Percentiles rank a stretch among this genome's conserved stretches.
Conservation (phyloP, 1,140 invertebrate species). For the Apis laboriosa region DNA sequence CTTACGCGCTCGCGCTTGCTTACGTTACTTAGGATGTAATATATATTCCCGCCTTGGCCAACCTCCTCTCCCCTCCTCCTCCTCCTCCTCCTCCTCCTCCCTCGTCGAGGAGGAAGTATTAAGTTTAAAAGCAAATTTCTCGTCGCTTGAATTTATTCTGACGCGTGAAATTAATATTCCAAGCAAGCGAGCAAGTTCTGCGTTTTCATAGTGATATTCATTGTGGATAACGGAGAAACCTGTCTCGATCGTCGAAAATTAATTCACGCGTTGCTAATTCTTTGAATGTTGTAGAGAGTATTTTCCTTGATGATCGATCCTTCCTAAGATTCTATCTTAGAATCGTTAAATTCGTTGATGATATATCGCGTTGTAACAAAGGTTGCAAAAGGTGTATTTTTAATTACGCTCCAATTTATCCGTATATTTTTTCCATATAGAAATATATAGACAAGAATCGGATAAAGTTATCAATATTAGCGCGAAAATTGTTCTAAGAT, state of each 20-base stretch:
- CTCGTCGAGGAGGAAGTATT: constrained; percentile 52
- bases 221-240: neutral
- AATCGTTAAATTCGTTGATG: too few species aligned
- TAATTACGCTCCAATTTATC: neutral
- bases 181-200: neutral
- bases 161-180: constrained; percentile 35
- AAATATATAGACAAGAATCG: too few species aligned
- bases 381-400: too few species aligned
- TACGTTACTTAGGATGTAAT: constrained; percentile 56
- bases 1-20: constrained; percentile 53
- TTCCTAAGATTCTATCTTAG: too few species aligned
- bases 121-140: constrained; percentile 53
- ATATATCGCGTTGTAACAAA: too few species aligned
- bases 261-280: neutral
- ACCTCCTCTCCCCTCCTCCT: neutral
- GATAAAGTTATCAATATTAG: too few species aligned
- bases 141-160: constrained; percentile 31
- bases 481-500: too few species aligned
- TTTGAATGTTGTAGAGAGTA: neutral
- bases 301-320: neutral
- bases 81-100: neutral
- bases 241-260: neutral
- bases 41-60: constrained; percentile 27
- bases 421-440: neutral
- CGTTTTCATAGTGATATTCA: neutral